These are phyloP conservation scores for Trichosurus vulpecula DNA, from an alignment of 2,797 vertebrate genomes.

Conservation along the genomic window DNA sequence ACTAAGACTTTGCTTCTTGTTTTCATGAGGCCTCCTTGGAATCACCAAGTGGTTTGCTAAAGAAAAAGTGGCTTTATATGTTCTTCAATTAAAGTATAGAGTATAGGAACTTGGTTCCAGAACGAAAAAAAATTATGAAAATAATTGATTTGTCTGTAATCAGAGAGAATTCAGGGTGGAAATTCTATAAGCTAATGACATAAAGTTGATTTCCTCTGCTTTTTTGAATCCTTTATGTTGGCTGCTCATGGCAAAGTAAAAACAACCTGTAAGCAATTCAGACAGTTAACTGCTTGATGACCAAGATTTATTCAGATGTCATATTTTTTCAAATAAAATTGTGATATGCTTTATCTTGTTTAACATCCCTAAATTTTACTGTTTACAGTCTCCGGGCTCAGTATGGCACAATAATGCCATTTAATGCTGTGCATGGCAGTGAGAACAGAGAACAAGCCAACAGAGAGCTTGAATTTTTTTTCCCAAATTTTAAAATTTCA, in stretches of 20 bases:
- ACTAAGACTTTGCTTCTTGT: neutral
- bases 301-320: slow-evolving; percentile 27
- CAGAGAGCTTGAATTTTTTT: slow-evolving; percentile 91
- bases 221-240: neutral
- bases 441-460: slow-evolving; percentile 86
- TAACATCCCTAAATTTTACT: slow-evolving; percentile 9
- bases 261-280: neutral
- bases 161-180: neutral
- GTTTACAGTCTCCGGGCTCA: slow-evolving; percentile 90
- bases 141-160: neutral
- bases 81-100: neutral
- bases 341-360: slow-evolving; percentile 42
- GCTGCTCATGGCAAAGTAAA: slow-evolving; percentile 22
- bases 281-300: slow-evolving; percentile 18
- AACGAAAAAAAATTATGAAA: neutral
- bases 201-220: neutral
- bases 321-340: slow-evolving; percentile 50
- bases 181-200: neutral
- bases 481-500: slow-evolving; percentile 87
- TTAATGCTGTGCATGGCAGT: slow-evolving; percentile 92
- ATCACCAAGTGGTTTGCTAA: neutral
- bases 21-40: neutral
- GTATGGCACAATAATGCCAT: slow-evolving; percentile 90
- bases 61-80: neutral
- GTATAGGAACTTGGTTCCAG: neutral